Evolutionary conservation across 2,113 vertebrate species (phyloP), one percentile per base, ranked within the genome.

Genomic region (Maccullochella peelii): DNA sequence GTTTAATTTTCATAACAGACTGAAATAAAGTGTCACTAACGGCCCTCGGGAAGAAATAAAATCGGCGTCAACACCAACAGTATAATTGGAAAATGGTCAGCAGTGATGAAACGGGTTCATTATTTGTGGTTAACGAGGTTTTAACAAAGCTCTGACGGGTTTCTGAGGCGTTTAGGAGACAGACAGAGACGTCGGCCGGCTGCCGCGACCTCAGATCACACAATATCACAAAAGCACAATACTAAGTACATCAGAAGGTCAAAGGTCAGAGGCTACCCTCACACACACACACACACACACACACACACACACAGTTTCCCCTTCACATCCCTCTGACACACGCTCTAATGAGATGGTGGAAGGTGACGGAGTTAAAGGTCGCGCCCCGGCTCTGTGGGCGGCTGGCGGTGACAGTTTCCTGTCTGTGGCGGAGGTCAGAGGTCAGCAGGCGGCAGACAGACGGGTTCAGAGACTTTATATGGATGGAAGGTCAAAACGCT

Each of bases 341-440:
- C 5, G 30, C 74, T 80, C 84, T 92, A 92, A 92, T 90, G 91
- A 92, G 91, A 66, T 25, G 42, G 76, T 30, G 81, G 81, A 76
- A 75, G 80, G 80, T 33, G 84, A 68, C 58, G 0, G 72, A 84
- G 80, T 73, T 6, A 89, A 72, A 87, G 91, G 84, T 91, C 36
- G 10, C 0, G 54, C 38, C 68, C 38, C 1, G 66, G 70, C 40
- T 74, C 59, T 21, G 68, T 6, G 55, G 78, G 79, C 49, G 16
- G 73, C 58, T 40, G 70, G 58, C 65, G 66, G 81, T 70, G 83
- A 91, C 79, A 6, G 87, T 88, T 91, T 89, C 84, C 84, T 85
- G 89, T 91, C 77, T 86, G 83, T 21, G 71, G 49, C 21, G 23
- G 76, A 72, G 84, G 87, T 88, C 84, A 69, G 18, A 76, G 87